Evolutionary conservation across 2,113 vertebrate genomes (phyloP).

Genomic region (Zosterops pallidus): DNA sequence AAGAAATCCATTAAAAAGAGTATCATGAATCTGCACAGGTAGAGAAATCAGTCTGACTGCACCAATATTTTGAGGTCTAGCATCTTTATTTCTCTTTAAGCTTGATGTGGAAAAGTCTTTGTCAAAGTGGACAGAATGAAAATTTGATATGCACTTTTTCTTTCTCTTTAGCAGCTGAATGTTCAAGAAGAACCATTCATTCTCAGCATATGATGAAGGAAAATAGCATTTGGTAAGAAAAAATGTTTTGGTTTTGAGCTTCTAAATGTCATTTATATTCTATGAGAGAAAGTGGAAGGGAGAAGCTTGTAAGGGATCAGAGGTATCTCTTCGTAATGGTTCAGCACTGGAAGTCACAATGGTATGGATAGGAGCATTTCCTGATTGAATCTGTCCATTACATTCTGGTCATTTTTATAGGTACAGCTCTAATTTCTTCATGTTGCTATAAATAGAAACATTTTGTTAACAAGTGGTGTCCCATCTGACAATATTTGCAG

Average conservation of each 20-base stretch:
- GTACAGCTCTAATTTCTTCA: neutral
- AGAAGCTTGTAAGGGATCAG: neutral
- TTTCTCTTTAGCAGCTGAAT: slow-evolving; percentile 47
- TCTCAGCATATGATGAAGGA: slow-evolving; percentile 33
- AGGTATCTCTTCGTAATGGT: neutral
- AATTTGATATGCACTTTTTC: neutral
- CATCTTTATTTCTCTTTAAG: neutral
- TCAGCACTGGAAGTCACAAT: neutral
- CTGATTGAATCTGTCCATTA: neutral
- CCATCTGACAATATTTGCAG: neutral
- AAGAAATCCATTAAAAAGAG: slow-evolving; percentile 12
- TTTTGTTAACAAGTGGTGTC: neutral
- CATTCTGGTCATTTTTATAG: neutral
- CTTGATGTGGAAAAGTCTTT: neutral
- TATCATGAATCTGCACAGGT: neutral
- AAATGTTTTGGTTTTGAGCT: slow-evolving; percentile 40
- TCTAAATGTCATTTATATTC: slow-evolving; percentile 15
- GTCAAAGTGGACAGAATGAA: neutral
- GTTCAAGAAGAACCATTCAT: slow-evolving; percentile 29
- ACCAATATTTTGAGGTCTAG: neutral
- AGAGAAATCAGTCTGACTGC: neutral
- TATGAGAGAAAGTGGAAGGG: neutral
- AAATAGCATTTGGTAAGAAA: slow-evolving; percentile 60
- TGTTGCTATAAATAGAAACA: neutral
- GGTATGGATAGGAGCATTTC: neutral